phyloP scores from a whole-genome alignment of 1,140 invertebrate genomes.

The Mesaphorura yosii region DNA sequence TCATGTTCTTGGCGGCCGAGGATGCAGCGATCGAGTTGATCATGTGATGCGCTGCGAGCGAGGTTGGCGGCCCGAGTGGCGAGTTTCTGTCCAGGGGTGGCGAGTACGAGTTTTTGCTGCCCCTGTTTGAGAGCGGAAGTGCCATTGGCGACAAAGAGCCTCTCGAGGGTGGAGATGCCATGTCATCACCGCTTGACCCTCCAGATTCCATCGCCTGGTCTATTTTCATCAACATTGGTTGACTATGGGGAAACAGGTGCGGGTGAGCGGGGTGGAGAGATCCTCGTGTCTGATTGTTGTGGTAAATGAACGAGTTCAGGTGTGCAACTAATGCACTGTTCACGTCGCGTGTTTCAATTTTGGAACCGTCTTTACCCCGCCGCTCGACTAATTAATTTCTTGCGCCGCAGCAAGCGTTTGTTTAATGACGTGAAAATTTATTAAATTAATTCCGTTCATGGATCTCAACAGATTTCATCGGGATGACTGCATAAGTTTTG shows the following conservation, averaged over 20 bases:
- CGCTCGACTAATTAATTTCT: no score
- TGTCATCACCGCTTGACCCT: constrained; percentile 31
- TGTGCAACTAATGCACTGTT: constrained; percentile 28
- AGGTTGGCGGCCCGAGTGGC: constrained; percentile 20
- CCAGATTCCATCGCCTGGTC: constrained; percentile 31
- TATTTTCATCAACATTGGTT: constrained; percentile 32
- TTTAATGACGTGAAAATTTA: no score
- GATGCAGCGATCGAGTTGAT: constrained; percentile 30
- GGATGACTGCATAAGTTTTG: no score
- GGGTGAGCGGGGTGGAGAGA: constrained; percentile 1
- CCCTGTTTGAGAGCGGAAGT: constrained; percentile 20
- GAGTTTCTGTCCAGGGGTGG: constrained; percentile 27
- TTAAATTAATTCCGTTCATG: no score
- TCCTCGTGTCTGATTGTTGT: background rate
- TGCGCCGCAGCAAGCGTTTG: no score
- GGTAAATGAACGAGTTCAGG: constrained; percentile 24
- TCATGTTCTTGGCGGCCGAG: constrained; percentile 28
- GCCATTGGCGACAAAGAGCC: constrained; percentile 29
- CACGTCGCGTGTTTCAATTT: constrained; percentile 26
- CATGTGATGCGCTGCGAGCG: constrained; percentile 29
- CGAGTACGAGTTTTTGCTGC: constrained; percentile 21
- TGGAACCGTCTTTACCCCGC: constrained; percentile 5
- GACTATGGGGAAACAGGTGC: background rate
- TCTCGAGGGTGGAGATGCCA: constrained; percentile 25
- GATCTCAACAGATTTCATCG: no score